phyloP scores from a whole-genome alignment of 2,113 vertebrate genomes.

The Mormyrus iriodes region DNA sequence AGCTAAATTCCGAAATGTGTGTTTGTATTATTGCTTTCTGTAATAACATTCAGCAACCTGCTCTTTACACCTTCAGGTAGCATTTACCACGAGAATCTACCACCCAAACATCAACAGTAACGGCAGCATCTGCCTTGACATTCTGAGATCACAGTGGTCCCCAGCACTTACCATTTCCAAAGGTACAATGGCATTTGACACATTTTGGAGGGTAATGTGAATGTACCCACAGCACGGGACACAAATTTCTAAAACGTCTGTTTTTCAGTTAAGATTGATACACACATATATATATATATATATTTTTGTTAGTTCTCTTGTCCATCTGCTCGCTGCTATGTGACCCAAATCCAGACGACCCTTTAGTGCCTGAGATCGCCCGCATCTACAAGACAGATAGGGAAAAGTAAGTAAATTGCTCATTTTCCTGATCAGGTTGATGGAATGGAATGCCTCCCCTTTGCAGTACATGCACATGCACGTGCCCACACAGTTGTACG shows the following conservation, averaged over 20 bases:
- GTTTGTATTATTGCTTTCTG: background rate
- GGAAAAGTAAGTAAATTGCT: slow-evolving; percentile 84
- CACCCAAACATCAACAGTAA: slow-evolving; percentile 81
- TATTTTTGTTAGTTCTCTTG: slow-evolving; percentile 82
- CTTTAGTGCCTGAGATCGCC: slow-evolving; percentile 99
- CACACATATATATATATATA: background rate
- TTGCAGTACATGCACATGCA: background rate
- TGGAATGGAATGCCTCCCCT: background rate
- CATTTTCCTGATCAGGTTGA: background rate
- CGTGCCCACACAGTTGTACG: background rate
- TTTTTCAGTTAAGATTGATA: background rate
- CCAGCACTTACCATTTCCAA: slow-evolving; percentile 99
- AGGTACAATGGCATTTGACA: slow-evolving; percentile 59
- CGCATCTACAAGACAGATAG: slow-evolving; percentile 99
- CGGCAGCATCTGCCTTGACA: slow-evolving; percentile 77
- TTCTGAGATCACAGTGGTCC: slow-evolving; percentile 75
- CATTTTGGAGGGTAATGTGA: background rate
- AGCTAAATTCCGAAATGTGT: background rate
- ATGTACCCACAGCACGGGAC: background rate
- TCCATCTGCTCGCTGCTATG: slow-evolving; percentile 99
- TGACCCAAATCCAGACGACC: slow-evolving; percentile 98
- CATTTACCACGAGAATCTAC: slow-evolving; percentile 81
- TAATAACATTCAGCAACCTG: slow-evolving; percentile 27
- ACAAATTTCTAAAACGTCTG: background rate
- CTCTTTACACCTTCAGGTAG: slow-evolving; percentile 68